These are phyloP conservation scores for Drosophila arizonae DNA, from an alignment of 1,140 invertebrate species.

Conservation along the genomic window DNA sequence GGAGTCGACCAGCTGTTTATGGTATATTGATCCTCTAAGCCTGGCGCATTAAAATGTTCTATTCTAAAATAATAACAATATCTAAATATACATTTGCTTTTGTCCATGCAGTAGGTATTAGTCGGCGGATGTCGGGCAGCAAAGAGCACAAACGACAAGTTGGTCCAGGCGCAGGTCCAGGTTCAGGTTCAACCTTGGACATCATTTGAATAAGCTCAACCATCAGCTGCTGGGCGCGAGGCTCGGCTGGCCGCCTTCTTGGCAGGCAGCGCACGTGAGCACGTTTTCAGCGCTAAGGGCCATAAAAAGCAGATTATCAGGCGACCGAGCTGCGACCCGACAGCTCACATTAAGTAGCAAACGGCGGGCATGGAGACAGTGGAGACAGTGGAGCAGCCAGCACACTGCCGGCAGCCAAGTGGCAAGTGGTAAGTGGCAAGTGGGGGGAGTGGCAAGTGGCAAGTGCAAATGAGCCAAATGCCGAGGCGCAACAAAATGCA, in stretches of 20 bases:
- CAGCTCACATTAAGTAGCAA: conserved; percentile 56
- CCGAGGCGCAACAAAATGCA: conserved; percentile 59
- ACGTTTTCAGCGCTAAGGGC: conserved; percentile 54
- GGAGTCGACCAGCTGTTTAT: too few relatives aligned
- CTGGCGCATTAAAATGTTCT: too few relatives aligned
- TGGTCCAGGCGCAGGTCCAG: too few relatives aligned
- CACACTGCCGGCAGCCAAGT: conserved; percentile 14
- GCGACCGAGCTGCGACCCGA: conserved; percentile 22
- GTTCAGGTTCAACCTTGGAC: conserved; percentile 4
- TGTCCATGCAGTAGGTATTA: conserved; percentile 10
- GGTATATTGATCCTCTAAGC: too few relatives aligned
- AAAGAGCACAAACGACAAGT: conserved; percentile 4
- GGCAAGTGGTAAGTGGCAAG: conserved; percentile 39
- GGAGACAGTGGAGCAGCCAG: conserved; percentile 15
- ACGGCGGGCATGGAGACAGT: conserved; percentile 17
- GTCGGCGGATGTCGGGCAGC: not conserved
- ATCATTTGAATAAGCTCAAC: conserved; percentile 76
- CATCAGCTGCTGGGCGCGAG: conserved; percentile 40
- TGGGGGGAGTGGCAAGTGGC: not conserved
- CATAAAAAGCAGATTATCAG: conserved; percentile 74
- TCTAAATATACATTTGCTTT: too few relatives aligned
- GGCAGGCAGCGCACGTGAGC: conserved; percentile 68
- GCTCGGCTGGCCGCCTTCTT: conserved; percentile 32
- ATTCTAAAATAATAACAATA: too few relatives aligned
- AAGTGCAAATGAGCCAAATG: conserved; percentile 74